Evolutionary conservation across 1,140 invertebrate genomes (phyloP).

Genomic region (Trachymyrmex septentrionalis): DNA sequence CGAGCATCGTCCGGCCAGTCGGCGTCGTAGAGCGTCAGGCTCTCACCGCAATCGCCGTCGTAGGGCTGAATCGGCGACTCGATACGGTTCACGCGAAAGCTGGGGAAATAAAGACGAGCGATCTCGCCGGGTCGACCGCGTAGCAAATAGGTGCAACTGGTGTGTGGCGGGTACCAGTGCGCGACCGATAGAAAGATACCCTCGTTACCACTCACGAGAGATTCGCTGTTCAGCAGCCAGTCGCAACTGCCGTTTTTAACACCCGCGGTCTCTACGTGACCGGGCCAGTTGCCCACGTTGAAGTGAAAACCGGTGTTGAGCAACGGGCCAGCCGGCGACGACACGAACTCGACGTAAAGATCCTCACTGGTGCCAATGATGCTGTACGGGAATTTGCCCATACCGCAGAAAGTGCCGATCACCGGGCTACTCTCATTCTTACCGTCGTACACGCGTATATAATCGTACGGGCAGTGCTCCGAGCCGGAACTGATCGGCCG

Average conservation of each 20-base stretch:
- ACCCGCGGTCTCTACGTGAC: constrained; percentile 94
- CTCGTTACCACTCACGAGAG: constrained; percentile 92
- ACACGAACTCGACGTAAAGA: constrained; percentile 96
- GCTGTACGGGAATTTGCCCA: constrained; percentile 97
- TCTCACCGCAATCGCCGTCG: constrained; percentile 95
- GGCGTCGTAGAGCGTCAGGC: constrained; percentile 94
- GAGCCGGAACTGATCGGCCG: constrained; percentile 94
- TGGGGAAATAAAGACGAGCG: constrained; percentile 95
- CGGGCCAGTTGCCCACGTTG: constrained; percentile 97
- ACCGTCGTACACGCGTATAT: constrained; percentile 96
- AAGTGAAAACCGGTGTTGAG: constrained; percentile 97
- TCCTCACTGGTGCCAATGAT: constrained; percentile 96
- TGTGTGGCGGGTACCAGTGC: constrained; percentile 97
- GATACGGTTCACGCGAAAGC: constrained; percentile 95
- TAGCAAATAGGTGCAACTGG: constrained; percentile 95
- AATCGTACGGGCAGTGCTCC: constrained; percentile 96
- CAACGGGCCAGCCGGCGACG: constrained; percentile 94
- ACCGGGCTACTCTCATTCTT: constrained; percentile 94
- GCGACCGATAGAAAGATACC: constrained; percentile 96
- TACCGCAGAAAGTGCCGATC: constrained; percentile 96
- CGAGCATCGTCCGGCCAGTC: constrained; percentile 94
- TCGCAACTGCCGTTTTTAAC: constrained; percentile 94
- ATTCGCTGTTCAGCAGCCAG: constrained; percentile 94
- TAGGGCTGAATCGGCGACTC: constrained; percentile 94
- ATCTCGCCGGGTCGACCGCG: constrained; percentile 94